Evolutionary conservation across 2,888 invertebrate genomes (phyloP).

Genomic region (Drepana falcataria): DNA sequence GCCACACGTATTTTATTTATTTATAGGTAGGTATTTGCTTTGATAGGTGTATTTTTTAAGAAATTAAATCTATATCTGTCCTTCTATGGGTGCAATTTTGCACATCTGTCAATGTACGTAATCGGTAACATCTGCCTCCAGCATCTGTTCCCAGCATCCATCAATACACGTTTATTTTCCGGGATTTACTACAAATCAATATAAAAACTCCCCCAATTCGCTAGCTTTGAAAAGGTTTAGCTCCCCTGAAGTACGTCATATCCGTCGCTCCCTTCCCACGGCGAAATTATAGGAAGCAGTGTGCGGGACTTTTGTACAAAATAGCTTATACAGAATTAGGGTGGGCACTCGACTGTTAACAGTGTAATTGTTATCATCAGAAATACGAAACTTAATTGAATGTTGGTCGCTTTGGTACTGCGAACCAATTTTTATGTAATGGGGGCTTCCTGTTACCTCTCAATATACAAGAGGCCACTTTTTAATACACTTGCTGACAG

Average conservation of each 20-base stretch:
- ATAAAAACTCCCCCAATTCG: not conserved
- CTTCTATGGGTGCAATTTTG: no score
- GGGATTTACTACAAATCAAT: not conserved
- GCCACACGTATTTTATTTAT: no score
- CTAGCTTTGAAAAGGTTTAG: constrained; percentile 1
- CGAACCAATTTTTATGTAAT: not conserved
- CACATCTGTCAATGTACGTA: not conserved
- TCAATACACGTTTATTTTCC: not conserved
- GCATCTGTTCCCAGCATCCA: not conserved
- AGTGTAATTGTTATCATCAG: not conserved
- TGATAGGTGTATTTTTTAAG: no score
- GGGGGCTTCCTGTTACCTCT: no score
- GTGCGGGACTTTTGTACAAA: constrained; percentile 5
- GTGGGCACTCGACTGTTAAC: not conserved
- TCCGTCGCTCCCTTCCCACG: constrained; percentile 48
- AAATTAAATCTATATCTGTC: no score
- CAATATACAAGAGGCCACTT: no score
- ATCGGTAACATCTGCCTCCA: no score
- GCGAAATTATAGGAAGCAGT: constrained; percentile 48
- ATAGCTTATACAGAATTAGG: constrained; percentile 2
- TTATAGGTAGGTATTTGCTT: no score
- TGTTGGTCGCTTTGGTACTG: not conserved
- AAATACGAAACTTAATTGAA: not conserved
- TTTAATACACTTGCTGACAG: no score
- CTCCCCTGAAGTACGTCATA: constrained; percentile 21